Evolutionary conservation across 1,140 invertebrate species (phyloP), one percentile per base, ranked within the genome.

Genomic region (Propsilocerus akamusi): DNA sequence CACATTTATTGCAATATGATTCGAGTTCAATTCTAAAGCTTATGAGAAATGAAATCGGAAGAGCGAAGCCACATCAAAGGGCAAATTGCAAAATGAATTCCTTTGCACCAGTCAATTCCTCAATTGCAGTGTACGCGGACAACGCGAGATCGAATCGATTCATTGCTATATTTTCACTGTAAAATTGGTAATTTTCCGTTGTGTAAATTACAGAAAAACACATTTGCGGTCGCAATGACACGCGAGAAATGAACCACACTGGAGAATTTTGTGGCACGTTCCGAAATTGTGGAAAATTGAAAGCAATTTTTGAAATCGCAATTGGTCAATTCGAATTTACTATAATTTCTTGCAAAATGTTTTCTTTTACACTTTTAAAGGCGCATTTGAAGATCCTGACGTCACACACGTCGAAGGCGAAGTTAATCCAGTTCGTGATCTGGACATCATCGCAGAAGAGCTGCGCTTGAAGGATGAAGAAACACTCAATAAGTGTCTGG

Each of bases 391-490:
- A 54, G 93, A 98, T 65, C 91, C 93, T 48, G 92, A 98, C 59
- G 93, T 99, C 0, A 95, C 90, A 25, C 97, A 99, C 61, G 83
- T 99, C 0, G 96, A 99, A 66, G 96, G 96, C 7, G 95, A 99
- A 49, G 92, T 99, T 0, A 86, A 99, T 66, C 97, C 97, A 0
- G 79, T 97, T 1, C 72, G 96, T 47, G 97, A 99, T 73, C 72
- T 99, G 54, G 90, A 93, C 55, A 98, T 97, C 32, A 99, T 99
- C 55, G 81, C 78, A 53, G 91, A 98, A 59, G 97, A 99, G 66
- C 68, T 99, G 20, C 72, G 92, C 8, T 71, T 97, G 4, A 99
- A 99, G 66, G 96, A 99, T 61, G 77, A 86, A 55, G 92, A 97
- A 58, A 83, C 83, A 52, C 64, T 98, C 3, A 65, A 80, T 52